These are phyloP conservation scores for Steinernema hermaphroditum DNA, from an alignment of 2,888 invertebrate genomes.

Conservation along the genomic window DNA sequence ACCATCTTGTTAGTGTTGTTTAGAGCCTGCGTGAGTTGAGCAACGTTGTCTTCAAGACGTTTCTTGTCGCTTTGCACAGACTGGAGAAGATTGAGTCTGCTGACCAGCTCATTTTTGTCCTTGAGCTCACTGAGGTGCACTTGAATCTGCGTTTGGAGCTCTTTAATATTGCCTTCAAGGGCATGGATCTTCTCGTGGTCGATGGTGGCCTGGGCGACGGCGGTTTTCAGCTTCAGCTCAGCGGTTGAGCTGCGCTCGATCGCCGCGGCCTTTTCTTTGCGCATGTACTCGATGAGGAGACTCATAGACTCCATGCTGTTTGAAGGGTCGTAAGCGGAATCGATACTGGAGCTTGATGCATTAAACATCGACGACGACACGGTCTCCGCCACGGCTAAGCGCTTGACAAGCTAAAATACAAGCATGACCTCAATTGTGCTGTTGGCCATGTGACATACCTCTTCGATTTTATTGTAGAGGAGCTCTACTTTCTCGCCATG, in stretches of 20 bases:
- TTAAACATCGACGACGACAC: neutral
- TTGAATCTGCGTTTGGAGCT: neutral
- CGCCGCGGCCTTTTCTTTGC: neutral
- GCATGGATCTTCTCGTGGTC: neutral
- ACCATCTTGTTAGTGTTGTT: neutral
- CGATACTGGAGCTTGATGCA: neutral
- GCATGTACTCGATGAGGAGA: neutral
- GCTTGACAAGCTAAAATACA: neutral
- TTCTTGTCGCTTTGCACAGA: neutral
- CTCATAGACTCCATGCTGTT: neutral
- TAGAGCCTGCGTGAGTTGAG: neutral
- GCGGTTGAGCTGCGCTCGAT: neutral
- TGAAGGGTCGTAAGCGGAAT: neutral
- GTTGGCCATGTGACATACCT: neutral
- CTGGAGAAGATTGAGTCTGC: neutral
- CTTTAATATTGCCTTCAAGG: neutral
- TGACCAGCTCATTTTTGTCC: neutral
- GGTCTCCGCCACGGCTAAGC: neutral
- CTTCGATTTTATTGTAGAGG: conserved; percentile 1
- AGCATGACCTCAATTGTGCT: no score
- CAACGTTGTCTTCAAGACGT: neutral
- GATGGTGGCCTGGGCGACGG: conserved; percentile 30
- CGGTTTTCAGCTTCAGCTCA: neutral
- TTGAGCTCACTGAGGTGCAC: neutral
- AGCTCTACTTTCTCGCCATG: neutral